A percentile compares a stretch with the other conserved stretches of the same genome.
These are phyloP conservation scores for Anolis apletophallus DNA, from an alignment of 2,797 vertebrate genomes.

Conservation along the genomic window DNA sequence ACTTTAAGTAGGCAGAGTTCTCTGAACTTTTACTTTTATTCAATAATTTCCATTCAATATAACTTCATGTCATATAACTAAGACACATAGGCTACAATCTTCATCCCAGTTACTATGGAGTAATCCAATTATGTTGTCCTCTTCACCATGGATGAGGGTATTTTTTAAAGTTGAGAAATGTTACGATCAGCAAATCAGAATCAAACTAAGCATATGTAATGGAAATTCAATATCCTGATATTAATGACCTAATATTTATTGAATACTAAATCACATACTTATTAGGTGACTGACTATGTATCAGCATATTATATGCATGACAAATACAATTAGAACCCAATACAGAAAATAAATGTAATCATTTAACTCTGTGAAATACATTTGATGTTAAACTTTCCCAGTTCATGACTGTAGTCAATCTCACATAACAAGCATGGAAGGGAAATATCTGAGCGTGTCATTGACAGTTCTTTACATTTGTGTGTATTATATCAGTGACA, in stretches of 20 bases:
- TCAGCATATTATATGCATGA: neutral
- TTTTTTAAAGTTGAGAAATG: neutral
- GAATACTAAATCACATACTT: constrained; percentile 3
- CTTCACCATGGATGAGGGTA: neutral
- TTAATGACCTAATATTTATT: constrained; percentile 22
- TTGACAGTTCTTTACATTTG: neutral
- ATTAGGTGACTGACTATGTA: neutral
- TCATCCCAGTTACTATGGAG: neutral
- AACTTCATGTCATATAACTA: neutral
- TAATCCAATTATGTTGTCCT: neutral
- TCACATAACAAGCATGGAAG: neutral
- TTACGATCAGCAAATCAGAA: constrained; percentile 29
- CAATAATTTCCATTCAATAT: constrained; percentile 27
- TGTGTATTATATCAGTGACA: neutral
- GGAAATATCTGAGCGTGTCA: neutral
- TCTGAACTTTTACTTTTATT: constrained; percentile 35
- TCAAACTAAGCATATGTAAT: constrained; percentile 4
- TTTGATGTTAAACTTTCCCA: neutral
- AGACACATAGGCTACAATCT: neutral
- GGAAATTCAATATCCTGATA: neutral
- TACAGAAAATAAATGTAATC: constrained; percentile 3
- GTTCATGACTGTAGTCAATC: neutral
- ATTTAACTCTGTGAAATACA: neutral
- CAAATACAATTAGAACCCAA: neutral
- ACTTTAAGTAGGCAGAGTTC: constrained; percentile 31